Evolutionary conservation across 1,140 invertebrate species (phyloP).

Genomic region (Rhysida immarginata): DNA sequence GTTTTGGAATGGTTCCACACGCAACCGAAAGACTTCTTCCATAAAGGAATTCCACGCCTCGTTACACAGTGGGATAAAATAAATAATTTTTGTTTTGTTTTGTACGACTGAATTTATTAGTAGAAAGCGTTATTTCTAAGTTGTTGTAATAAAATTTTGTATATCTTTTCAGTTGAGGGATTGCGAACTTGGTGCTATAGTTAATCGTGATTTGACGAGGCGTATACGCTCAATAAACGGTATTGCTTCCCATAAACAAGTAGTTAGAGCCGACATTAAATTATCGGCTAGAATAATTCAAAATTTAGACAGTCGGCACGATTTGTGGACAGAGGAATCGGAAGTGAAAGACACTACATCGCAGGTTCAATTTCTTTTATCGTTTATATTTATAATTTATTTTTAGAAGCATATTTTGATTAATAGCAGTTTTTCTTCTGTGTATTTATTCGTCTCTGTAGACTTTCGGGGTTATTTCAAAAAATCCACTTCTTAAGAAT

Average conservation of each 20-base stretch:
- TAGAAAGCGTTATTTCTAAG: no score
- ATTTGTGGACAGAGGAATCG: constrained; percentile 50
- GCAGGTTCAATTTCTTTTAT: neutral
- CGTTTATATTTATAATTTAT: neutral
- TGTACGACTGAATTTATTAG: no score
- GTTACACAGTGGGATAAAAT: no score
- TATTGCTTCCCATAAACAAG: constrained; percentile 74
- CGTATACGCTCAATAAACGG: constrained; percentile 85
- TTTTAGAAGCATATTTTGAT: no score
- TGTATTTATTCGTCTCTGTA: constrained; percentile 13
- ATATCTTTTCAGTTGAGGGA: constrained; percentile 51
- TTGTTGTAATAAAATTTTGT: no score
- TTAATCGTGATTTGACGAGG: constrained; percentile 82
- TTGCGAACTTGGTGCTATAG: constrained; percentile 82
- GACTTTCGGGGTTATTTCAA: constrained; percentile 51
- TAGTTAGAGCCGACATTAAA: constrained; percentile 82
- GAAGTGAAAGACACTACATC: constrained; percentile 23
- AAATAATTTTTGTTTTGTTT: no score
- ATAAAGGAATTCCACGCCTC: no score
- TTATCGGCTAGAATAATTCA: constrained; percentile 88
- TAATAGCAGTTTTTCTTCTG: neutral
- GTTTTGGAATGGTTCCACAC: no score
- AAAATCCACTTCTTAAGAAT: constrained; percentile 90
- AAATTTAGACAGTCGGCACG: constrained; percentile 70
- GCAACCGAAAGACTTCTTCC: no score